A percentile compares a stretch with the other conserved stretches of the same genome.
phyloP scores from a whole-genome alignment of 2,797 vertebrate genomes.

The Manis javanica region DNA sequence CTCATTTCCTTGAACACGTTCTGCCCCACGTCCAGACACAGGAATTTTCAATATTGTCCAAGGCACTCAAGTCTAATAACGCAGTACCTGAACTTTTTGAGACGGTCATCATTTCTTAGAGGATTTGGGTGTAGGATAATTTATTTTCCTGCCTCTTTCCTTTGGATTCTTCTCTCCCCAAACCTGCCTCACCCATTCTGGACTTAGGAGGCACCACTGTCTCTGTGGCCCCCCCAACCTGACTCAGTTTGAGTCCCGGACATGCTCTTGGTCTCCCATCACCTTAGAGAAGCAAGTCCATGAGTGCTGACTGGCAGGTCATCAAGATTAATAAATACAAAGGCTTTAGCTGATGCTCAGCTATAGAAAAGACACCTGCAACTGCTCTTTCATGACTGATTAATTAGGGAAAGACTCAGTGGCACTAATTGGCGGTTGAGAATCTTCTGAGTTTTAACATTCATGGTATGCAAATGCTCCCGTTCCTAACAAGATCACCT shows the following conservation, averaged over 20 bases:
- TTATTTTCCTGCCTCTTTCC: not conserved
- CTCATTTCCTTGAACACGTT: rapidly evolving
- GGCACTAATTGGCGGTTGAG: slow-evolving; percentile 80
- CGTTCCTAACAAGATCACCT: slow-evolving; percentile 83
- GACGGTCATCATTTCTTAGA: not conserved
- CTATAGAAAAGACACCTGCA: slow-evolving; percentile 80
- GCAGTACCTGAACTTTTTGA: not conserved
- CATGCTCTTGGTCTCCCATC: not conserved
- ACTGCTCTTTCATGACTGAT: slow-evolving; percentile 80
- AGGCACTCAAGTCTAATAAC: rapidly evolving
- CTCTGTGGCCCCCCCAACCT: not conserved
- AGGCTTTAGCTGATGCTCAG: slow-evolving; percentile 19
- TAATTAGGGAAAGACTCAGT: slow-evolving; percentile 72
- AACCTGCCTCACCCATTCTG: rapidly evolving
- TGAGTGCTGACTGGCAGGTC: slow-evolving; percentile 41
- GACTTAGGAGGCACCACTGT: rapidly evolving
- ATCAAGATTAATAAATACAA: slow-evolving; percentile 65
- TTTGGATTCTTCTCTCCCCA: too few species aligned
- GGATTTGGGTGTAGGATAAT: not conserved
- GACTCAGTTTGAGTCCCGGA: rapidly evolving
- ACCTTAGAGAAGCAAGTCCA: not conserved
- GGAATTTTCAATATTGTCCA: rapidly evolving
- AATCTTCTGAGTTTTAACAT: slow-evolving; percentile 82
- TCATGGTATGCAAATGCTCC: slow-evolving; percentile 82
- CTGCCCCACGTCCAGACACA: rapidly evolving